Evolutionary conservation across 2,888 invertebrate species (phyloP), one percentile per base, ranked within the genome.

Genomic region (Lasioglossum malachurum): DNA sequence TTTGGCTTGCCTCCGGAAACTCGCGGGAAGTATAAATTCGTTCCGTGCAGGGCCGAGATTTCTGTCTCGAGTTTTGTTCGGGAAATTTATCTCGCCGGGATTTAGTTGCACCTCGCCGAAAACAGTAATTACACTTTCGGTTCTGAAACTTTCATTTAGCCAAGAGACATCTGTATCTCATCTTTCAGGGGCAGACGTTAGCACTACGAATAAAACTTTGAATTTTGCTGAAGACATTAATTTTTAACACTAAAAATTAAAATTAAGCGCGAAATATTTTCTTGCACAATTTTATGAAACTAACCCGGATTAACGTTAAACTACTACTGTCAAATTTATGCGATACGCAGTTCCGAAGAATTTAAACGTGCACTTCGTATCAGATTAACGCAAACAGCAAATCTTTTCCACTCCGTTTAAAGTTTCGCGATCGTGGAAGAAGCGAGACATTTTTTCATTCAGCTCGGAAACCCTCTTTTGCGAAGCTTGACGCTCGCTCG

Each of bases 1-100:
- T 81, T 85, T 76, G 81, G 72, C 75, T 60, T 12, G 84, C 72
- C 53, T n/a, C 53, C 75, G 85, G 79, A 76, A 79, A 84, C 79
- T 79, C 85, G 73, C 85, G 79, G 79, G 64, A 79, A 79, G 76
- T 84, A 84, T 85, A 85, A 76, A 85, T 85, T 76, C 79, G 73
- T 76, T 75, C 53, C 72, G 46, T 3, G 23, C 60, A 23, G 31
- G 31, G 14, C 38, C 76, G 76, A 75, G 76, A 76, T 84, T 84
- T 79, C 75, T 73, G 78, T 75, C 84, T 46, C 31, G 75, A 64
- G 82, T 64, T 73, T 79, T 31, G 72, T 57, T 23, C 64, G 2
- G 27, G 60, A 35, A 64, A 78, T 83, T 78, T 75, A 75, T 72
- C n/a, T n/a, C 19, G 16, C 41, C 69, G 41, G 53, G 69, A n/a